Conservation (phyloP, 1,140 invertebrate species). For the Calycopis cecrops region DNA sequence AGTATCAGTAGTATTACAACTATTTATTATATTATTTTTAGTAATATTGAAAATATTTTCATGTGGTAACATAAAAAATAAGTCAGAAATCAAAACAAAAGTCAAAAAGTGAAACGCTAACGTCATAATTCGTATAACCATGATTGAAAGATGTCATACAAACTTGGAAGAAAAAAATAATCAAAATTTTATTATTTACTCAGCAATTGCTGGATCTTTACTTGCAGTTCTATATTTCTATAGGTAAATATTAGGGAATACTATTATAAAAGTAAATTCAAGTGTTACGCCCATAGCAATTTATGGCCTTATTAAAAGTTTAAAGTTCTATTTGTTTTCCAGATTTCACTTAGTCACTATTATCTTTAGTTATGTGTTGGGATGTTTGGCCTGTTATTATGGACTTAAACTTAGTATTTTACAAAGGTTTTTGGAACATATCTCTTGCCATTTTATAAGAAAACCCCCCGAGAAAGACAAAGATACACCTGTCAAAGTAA, state of each 20-base stretch:
- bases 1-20: no score
- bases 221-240: conserved; percentile 58
- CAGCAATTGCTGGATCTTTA: conserved; percentile 48
- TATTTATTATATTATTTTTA: no score
- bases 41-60: no score
- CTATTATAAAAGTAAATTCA: not conserved
- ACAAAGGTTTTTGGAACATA: conserved; percentile 46
- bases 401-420: conserved; percentile 49
- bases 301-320: no score
- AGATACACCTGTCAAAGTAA: conserved; percentile 40
- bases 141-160: conserved; percentile 72
- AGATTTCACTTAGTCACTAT: conserved; percentile 67
- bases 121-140: conserved; percentile 59
- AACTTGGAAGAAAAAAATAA: conserved; percentile 64
- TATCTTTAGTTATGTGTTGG: conserved; percentile 60
- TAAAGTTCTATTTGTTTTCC: conserved; percentile 31
- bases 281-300: not conserved
- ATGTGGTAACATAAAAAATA: no score
- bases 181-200: conserved; percentile 65
- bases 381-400: conserved; percentile 70
- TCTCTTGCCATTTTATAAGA: conserved; percentile 50
- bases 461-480: conserved; percentile 30
- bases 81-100: no score
- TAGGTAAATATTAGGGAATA: conserved; percentile 34
- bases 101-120: conserved; percentile 17